phyloP scores from a whole-genome alignment of 2,113 vertebrate species.

The Melanerpes formicivorus region DNA sequence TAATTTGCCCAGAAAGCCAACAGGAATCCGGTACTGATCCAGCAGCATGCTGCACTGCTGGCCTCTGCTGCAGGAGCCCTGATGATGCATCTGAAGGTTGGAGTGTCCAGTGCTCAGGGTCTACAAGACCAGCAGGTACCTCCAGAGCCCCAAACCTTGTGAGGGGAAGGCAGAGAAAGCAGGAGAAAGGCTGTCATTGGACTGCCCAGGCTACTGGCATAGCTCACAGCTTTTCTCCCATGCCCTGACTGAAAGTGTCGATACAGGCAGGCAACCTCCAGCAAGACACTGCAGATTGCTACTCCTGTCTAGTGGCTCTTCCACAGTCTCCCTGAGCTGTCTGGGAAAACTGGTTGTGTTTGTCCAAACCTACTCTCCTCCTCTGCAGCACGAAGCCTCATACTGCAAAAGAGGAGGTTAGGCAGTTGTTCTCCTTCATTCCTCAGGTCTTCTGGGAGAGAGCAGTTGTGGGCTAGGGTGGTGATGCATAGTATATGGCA shows the following conservation, averaged over 20 bases:
- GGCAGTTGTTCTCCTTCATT: background rate
- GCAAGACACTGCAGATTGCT: background rate
- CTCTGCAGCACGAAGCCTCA: background rate
- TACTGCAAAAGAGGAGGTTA: background rate
- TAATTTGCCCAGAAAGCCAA: background rate
- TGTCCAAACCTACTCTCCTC: background rate
- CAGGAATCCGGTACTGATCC: background rate
- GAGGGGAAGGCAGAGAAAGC: background rate
- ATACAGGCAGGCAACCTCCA: background rate
- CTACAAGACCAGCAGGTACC: background rate
- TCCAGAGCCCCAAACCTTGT: background rate
- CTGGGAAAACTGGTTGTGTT: background rate
- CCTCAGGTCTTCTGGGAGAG: background rate
- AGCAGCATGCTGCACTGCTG: background rate
- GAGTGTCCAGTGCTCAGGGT: fast-evolving
- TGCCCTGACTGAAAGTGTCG: background rate
- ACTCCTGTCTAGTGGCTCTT: background rate
- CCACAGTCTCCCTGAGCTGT: background rate
- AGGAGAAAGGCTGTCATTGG: background rate
- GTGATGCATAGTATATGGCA: background rate
- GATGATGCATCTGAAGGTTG: background rate
- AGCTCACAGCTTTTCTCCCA: background rate
- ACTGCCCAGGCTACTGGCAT: too few species aligned
- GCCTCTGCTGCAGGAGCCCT: background rate
- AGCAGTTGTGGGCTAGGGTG: background rate